A percentile compares a stretch with the other conserved stretches of the same genome.
phyloP scores from a whole-genome alignment of 2,113 vertebrate species.

The Phaethon lepturus region DNA sequence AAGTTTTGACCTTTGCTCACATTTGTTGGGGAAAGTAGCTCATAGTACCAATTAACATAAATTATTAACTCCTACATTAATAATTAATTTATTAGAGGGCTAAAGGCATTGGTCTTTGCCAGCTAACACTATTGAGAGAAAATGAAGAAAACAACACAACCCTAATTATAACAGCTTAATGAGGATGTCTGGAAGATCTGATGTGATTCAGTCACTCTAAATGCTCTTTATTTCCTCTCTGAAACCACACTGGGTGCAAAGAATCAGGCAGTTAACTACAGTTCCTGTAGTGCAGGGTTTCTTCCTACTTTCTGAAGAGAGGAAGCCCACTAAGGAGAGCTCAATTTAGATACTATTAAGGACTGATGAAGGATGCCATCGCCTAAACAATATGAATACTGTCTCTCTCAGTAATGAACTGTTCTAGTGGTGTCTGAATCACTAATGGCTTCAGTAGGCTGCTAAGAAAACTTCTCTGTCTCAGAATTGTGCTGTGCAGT shows the following conservation, averaged over 20 bases:
- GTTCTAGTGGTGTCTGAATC: constrained; percentile 13
- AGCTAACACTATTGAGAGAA: constrained; percentile 76
- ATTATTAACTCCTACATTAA: constrained; percentile 93
- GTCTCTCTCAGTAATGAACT: constrained; percentile 54
- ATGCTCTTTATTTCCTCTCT: constrained; percentile 71
- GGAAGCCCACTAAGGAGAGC: constrained; percentile 53
- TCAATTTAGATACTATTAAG: constrained; percentile 60
- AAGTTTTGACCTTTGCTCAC: constrained; percentile 84
- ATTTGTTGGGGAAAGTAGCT: constrained; percentile 86
- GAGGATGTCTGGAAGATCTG: constrained; percentile 59
- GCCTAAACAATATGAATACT: constrained; percentile 16
- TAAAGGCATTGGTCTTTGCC: constrained; percentile 83
- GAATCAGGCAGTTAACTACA: constrained; percentile 32
- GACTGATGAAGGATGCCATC: constrained; percentile 30
- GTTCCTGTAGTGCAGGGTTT: constrained; percentile 13
- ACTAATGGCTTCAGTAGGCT: neutral
- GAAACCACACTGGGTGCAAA: constrained; percentile 48
- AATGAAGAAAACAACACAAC: constrained; percentile 72
- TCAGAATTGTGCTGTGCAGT: neutral
- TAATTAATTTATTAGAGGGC: constrained; percentile 89
- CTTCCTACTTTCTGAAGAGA: constrained; percentile 29
- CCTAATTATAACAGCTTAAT: constrained; percentile 69
- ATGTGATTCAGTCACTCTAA: constrained; percentile 67
- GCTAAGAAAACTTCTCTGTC: neutral
- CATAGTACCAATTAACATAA: constrained; percentile 94